These are phyloP conservation scores for Teleopsis dalmanni DNA, from an alignment of 1,140 invertebrate species.

Conservation along the genomic window DNA sequence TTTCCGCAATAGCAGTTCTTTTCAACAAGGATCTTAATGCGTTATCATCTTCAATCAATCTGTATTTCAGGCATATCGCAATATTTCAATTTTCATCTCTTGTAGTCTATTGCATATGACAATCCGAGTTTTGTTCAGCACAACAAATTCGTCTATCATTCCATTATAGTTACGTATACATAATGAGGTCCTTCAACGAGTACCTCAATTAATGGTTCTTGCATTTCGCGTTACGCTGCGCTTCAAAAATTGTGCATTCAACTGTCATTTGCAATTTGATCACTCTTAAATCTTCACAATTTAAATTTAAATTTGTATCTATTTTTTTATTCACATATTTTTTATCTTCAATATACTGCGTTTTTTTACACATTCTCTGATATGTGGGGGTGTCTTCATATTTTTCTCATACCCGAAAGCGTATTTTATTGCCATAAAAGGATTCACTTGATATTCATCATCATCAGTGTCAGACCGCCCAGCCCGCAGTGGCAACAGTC, in stretches of 20 bases:
- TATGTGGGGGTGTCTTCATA: background rate
- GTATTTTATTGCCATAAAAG: slow-evolving; percentile 41
- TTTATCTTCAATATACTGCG: background rate
- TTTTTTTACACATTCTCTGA: background rate
- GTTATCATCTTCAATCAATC: slow-evolving; percentile 6
- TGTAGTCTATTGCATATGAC: too few species aligned
- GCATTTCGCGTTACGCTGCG: too few species aligned
- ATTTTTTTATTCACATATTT: background rate
- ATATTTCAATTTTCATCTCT: slow-evolving; percentile 1
- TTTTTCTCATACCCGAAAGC: background rate
- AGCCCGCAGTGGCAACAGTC: background rate
- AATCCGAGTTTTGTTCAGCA: background rate
- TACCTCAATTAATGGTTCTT: too few species aligned
- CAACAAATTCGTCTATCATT: background rate
- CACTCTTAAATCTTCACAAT: too few species aligned
- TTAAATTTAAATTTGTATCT: background rate
- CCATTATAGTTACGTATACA: background rate
- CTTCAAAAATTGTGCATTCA: too few species aligned
- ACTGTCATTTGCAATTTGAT: too few species aligned
- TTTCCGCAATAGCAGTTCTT: too few species aligned
- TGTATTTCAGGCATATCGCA: background rate
- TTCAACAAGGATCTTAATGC: too few species aligned
- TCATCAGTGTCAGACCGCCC: slow-evolving; percentile 40
- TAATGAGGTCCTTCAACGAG: too few species aligned
- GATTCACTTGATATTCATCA: slow-evolving; percentile 45